Percentiles rank a stretch among this genome's conserved stretches.
Conservation (phyloP, 2,113 vertebrate genomes). For the Gopherus flavomarginatus region DNA sequence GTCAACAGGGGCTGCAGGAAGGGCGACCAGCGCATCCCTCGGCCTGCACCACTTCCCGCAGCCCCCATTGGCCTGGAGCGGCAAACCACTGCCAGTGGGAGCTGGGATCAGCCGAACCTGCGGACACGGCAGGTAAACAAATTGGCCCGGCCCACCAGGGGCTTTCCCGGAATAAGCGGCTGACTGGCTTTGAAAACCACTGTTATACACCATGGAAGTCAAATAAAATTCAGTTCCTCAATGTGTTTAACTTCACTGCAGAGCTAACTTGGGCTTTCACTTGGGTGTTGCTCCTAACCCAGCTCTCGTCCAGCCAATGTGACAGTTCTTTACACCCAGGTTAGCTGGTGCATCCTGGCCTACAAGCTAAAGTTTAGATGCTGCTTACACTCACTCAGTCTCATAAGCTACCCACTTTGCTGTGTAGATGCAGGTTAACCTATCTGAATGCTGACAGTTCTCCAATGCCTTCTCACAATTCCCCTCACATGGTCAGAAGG, state of each 20-base stretch:
- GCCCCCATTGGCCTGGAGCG: no score
- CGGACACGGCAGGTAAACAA: no score
- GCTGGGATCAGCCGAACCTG: no score
- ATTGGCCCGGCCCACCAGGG: no score
- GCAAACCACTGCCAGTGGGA: no score
- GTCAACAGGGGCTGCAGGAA: no score
- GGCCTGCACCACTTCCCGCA: no score
- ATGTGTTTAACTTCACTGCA: background rate
- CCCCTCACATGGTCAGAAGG: background rate
- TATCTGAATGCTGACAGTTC: background rate
- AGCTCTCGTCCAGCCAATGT: background rate
- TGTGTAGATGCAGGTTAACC: background rate
- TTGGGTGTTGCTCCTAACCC: background rate
- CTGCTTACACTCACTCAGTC: background rate
- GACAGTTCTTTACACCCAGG: background rate
- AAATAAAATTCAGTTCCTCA: background rate
- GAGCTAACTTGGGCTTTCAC: background rate
- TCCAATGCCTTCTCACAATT: background rate
- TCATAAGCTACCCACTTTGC: background rate
- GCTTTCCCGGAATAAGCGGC: no score
- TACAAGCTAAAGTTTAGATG: background rate
- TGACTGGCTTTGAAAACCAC: no score
- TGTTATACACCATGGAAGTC: background rate
- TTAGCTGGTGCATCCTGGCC: background rate
- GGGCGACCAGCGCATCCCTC: no score